These are phyloP conservation scores for Neoscelio sp. DNA, from an alignment of 2,888 invertebrate genomes.

Conservation along the genomic window DNA sequence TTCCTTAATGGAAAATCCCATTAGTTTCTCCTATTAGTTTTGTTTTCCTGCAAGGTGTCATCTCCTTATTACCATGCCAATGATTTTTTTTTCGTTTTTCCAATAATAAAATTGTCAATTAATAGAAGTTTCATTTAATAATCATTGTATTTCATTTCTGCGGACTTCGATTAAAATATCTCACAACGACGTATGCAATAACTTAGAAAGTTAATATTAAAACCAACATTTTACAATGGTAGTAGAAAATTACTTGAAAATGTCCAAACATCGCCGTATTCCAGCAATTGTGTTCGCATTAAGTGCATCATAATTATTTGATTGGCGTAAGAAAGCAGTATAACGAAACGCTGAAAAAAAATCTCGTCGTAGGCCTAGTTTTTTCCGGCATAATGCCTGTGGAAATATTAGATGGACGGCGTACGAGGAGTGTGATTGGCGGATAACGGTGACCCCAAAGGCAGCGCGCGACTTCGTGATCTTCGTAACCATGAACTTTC, in stretches of 20 bases:
- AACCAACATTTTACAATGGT: no score
- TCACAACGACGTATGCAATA: no score
- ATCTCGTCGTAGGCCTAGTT: slow-evolving; percentile 41
- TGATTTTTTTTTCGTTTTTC: no score
- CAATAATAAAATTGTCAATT: no score
- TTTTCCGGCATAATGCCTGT: slow-evolving; percentile 30
- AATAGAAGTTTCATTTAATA: no score
- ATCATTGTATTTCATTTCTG: slow-evolving; percentile 39
- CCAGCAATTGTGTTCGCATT: slow-evolving; percentile 40
- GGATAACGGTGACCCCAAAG: slow-evolving; percentile 76
- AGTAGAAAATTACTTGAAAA: no score
- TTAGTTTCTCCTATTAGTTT: no score
- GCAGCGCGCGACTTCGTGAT: slow-evolving; percentile 70
- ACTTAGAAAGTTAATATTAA: no score
- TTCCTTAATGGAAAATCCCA: no score
- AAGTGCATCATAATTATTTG: slow-evolving; percentile 49
- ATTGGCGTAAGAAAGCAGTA: slow-evolving; percentile 43
- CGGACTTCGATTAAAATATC: no score
- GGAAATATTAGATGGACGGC: slow-evolving; percentile 47
- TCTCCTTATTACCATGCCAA: background rate
- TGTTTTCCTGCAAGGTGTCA: no score
- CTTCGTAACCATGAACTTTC: slow-evolving; percentile 72
- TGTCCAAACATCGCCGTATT: no score
- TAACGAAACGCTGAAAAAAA: slow-evolving; percentile 27
- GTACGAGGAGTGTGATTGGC: slow-evolving; percentile 62